These are phyloP conservation scores for Archilochus colubris DNA, from an alignment of 2,113 vertebrate genomes.

Conservation along the genomic window DNA sequence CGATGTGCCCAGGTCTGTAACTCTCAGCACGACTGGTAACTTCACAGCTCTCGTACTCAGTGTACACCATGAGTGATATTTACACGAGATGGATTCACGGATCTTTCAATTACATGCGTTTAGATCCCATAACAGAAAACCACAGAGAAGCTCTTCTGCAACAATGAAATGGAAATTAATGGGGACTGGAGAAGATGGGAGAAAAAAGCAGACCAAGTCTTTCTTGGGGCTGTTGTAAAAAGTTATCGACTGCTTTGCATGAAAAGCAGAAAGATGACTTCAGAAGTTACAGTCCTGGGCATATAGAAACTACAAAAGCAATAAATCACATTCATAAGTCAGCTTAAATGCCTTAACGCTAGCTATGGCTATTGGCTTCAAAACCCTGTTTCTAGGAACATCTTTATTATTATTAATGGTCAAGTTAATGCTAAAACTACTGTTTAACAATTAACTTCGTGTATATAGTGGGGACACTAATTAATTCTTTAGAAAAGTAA, in stretches of 20 bases:
- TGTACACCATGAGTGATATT: not conserved
- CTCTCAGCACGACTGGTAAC: not conserved
- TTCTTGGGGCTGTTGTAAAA: slow-evolving; percentile 47
- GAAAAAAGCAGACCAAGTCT: slow-evolving; percentile 35
- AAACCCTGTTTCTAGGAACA: slow-evolving; percentile 54
- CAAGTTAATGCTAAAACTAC: slow-evolving; percentile 75
- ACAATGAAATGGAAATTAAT: slow-evolving; percentile 64
- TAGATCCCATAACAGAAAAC: not conserved
- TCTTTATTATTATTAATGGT: slow-evolving; percentile 67
- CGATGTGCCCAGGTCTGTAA: not conserved
- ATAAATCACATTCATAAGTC: slow-evolving; percentile 87
- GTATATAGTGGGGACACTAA: slow-evolving; percentile 15
- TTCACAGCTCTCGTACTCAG: not conserved
- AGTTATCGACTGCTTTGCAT: slow-evolving; percentile 60
- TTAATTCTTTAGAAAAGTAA: slow-evolving; percentile 65
- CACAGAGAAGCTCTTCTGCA: slow-evolving; percentile 21
- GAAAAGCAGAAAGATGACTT: slow-evolving; percentile 70
- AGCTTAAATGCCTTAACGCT: slow-evolving; percentile 72
- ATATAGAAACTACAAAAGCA: slow-evolving; percentile 71
- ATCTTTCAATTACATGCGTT: not conserved
- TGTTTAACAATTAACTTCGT: slow-evolving; percentile 76
- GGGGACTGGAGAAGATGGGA: slow-evolving; percentile 41
- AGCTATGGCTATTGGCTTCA: slow-evolving; percentile 54
- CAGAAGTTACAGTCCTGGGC: slow-evolving; percentile 68
- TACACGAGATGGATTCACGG: not conserved